phyloP scores from a whole-genome alignment of 2,888 invertebrate genomes.

The Orthosia cruda region DNA sequence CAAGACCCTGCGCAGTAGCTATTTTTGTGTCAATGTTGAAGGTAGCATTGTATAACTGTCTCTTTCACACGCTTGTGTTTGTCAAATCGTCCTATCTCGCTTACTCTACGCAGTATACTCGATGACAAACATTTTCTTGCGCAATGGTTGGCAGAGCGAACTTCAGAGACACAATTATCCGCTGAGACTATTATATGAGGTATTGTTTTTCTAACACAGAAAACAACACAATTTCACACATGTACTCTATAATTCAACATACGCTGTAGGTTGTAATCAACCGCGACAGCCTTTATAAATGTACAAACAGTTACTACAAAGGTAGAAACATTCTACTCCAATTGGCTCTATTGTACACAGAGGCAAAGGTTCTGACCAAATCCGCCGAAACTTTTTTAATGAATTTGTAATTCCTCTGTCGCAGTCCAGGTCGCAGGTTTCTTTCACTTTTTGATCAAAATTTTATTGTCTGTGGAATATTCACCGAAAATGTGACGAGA shows the following conservation, averaged over 20 bases:
- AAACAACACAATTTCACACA: not conserved
- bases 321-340: slow-evolving; percentile 44
- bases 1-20: too few relatives aligned
- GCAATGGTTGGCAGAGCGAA: too few relatives aligned
- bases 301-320: slow-evolving; percentile 34
- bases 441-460: slow-evolving; percentile 66
- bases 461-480: slow-evolving; percentile 53
- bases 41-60: too few relatives aligned
- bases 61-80: too few relatives aligned
- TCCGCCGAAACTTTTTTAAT: slow-evolving; percentile 77
- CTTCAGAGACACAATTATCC: too few relatives aligned
- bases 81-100: too few relatives aligned
- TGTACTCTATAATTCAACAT: not conserved
- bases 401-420: slow-evolving; percentile 76
- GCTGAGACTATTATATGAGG: too few relatives aligned
- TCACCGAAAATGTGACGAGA: slow-evolving; percentile 47
- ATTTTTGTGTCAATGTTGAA: too few relatives aligned
- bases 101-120: too few relatives aligned
- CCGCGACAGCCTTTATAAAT: slow-evolving; percentile 42
- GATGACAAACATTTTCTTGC: too few relatives aligned
- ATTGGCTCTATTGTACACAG: slow-evolving; percentile 55
- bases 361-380: slow-evolving; percentile 73
- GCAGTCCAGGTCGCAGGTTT: slow-evolving; percentile 65
- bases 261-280: slow-evolving; percentile 2
- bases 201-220: not conserved